Evolutionary conservation across 37 sponge, comb jelly and placozoan species (phyloP).

Genomic region (Tethya wilhelma): DNA sequence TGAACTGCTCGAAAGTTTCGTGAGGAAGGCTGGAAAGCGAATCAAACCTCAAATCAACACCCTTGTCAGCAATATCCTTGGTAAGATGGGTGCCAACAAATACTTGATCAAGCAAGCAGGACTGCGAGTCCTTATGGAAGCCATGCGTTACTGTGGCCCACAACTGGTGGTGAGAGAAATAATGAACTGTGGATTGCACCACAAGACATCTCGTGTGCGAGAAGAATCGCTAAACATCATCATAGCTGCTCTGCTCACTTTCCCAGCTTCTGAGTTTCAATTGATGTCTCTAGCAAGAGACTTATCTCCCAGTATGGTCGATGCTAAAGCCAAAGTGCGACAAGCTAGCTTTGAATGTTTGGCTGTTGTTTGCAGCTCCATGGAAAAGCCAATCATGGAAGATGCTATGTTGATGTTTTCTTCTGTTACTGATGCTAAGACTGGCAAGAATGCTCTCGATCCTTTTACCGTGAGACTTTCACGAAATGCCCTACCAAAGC

Average conservation of each 20-base stretch:
- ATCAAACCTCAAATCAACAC: conserved; percentile 23
- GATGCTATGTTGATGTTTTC: too few species aligned
- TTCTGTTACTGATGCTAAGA: too few species aligned
- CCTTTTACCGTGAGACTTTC: conserved; percentile 68
- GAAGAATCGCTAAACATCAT: conserved; percentile 83
- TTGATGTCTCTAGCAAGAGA: conserved; percentile 48
- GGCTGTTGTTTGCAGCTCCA: conserved; percentile 54
- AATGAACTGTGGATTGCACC: conserved; percentile 30
- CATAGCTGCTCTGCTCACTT: conserved; percentile 66
- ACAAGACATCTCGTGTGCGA: conserved; percentile 60
- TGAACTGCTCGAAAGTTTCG: conserved; percentile 41
- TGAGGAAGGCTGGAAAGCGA: not conserved
- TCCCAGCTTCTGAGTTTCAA: conserved; percentile 53
- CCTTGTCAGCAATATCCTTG: conserved; percentile 27
- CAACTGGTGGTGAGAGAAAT: conserved; percentile 54
- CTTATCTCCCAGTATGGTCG: conserved; percentile 55
- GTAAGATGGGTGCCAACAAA: conserved; percentile 69
- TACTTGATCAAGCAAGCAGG: conserved; percentile 57
- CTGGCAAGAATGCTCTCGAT: conserved; percentile 34
- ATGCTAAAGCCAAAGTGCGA: conserved; percentile 70
- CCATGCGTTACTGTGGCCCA: conserved; percentile 61
- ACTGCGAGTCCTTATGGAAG: conserved; percentile 53
- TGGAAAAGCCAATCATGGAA: too few species aligned
- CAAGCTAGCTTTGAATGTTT: conserved; percentile 79
- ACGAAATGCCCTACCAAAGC: conserved; percentile 46